phyloP scores from a whole-genome alignment of 2,113 vertebrate species.

The Phyllostomus hastatus region DNA sequence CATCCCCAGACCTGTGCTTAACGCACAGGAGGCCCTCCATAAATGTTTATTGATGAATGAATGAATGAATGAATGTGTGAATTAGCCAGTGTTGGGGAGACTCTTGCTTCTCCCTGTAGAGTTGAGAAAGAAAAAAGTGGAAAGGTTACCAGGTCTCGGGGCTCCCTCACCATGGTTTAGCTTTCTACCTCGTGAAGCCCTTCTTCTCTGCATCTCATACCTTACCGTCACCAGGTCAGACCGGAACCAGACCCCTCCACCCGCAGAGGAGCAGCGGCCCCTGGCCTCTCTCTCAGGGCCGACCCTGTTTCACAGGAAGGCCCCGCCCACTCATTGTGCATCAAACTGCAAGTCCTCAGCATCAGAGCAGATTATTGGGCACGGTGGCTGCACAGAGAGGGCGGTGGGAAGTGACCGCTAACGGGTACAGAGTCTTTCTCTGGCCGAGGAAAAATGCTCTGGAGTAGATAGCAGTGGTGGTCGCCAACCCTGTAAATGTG shows the following conservation, averaged over 20 bases:
- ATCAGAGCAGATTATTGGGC: not conserved
- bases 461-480: not conserved
- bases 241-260: not conserved
- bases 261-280: not conserved
- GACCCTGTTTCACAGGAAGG: not conserved
- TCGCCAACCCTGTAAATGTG: rapidly evolving
- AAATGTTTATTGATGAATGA: not conserved
- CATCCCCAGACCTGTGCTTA: not conserved
- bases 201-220: not conserved
- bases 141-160: rapidly evolving
- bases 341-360: not conserved
- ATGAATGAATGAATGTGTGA: not conserved
- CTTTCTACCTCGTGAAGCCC: rapidly evolving
- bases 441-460: no score
- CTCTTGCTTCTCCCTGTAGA: not conserved
- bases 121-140: not conserved
- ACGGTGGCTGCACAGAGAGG: not conserved
- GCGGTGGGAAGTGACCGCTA: not conserved
- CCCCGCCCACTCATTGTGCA: not conserved
- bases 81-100: not conserved
- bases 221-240: rapidly evolving
- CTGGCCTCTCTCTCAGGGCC: not conserved
- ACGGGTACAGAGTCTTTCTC: rapidly evolving
- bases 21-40: rapidly evolving
- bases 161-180: not conserved